A percentile compares a stretch with the other conserved stretches of the same genome.
Evolutionary conservation across 1,140 invertebrate genomes (phyloP).

Genomic region (Teleogryllus occipitalis): DNA sequence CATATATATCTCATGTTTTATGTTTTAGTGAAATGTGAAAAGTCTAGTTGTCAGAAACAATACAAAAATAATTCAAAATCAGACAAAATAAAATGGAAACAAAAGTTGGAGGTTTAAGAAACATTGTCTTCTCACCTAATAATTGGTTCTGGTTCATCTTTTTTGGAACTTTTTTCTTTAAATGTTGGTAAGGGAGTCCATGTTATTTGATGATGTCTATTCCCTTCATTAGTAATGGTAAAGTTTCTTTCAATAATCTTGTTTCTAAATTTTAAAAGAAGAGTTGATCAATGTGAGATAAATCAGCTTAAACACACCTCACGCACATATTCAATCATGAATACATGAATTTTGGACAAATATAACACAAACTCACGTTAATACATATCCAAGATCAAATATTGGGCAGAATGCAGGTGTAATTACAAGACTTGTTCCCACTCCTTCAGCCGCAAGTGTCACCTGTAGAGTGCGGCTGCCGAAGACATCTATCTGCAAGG

Average conservation of each 20-base stretch:
- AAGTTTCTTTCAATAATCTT: constrained; percentile 32
- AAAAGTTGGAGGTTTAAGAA: too few relatives aligned
- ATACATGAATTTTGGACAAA: not conserved
- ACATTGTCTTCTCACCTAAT: too few relatives aligned
- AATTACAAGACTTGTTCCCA: constrained; percentile 36
- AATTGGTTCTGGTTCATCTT: too few relatives aligned
- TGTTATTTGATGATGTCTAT: constrained; percentile 30
- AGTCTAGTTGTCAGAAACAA: too few relatives aligned
- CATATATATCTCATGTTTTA: too few relatives aligned
- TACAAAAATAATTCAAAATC: too few relatives aligned
- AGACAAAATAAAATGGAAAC: too few relatives aligned
- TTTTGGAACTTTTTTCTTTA: too few relatives aligned
- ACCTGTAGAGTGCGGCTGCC: constrained; percentile 28
- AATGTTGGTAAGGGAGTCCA: constrained; percentile 21
- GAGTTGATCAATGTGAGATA: not conserved
- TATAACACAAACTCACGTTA: constrained; percentile 28
- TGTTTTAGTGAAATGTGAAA: too few relatives aligned
- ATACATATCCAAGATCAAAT: constrained; percentile 35
- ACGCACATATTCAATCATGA: too few relatives aligned
- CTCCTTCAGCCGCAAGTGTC: constrained; percentile 31
- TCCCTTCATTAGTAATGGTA: constrained; percentile 35
- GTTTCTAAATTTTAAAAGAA: constrained; percentile 29
- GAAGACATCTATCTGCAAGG: constrained; percentile 29
- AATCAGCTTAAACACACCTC: too few relatives aligned
- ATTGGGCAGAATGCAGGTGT: constrained; percentile 35